Evolutionary conservation across 2,797 vertebrate species (phyloP), one percentile per base, ranked within the genome.

Genomic region (Microctenopoma lineatum): DNA sequence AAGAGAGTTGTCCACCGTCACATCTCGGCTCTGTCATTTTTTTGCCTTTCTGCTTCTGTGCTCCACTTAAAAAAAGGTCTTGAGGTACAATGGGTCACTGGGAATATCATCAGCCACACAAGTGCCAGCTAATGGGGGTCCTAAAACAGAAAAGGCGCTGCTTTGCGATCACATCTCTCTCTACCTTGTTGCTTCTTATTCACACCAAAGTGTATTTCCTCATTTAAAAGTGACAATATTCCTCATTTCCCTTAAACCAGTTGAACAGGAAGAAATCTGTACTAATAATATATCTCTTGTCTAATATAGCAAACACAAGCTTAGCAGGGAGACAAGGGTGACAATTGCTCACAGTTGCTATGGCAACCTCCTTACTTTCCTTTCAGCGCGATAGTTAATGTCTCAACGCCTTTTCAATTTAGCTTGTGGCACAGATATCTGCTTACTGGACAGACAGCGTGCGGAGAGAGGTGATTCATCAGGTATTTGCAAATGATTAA

Each of bases 271-370:
- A 16, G 45, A 52, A 55, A 42, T 3, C 15, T 25, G 41, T 11
- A 64, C 63, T 70, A 75, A 69, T 66, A 74, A 79, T 66, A 79
- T 13, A 72, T 38, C 41, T 75, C 59, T 57, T 36, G 48, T 69
- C 44, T 65, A 70, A 83, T 59, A 53, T 67, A 38, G 57, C 64
- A 70, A 77, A 70, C 18, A 47, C 54, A 81, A 63, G 62, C 56
- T 74, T 58, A 77, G 70, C 73, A 59, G 54, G 52, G 45, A 51
- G 61, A 79, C 51, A 67, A 27, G 57, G 67, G 70, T 81, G 76
- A 84, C 66, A 77, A 87, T 42, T 36, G 62, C 61, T 62, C 75
- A 54, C 60, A 41, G 84, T 89, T 86, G 72, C 84, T 88, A 79
- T 69, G 62, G 84, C 46, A 87, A 91, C 87, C 1, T 44, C 44